Percentiles rank a stretch among this genome's conserved stretches.
phyloP scores from a whole-genome alignment of 2,888 invertebrate species.

The Drepanosiphum platanoidis region DNA sequence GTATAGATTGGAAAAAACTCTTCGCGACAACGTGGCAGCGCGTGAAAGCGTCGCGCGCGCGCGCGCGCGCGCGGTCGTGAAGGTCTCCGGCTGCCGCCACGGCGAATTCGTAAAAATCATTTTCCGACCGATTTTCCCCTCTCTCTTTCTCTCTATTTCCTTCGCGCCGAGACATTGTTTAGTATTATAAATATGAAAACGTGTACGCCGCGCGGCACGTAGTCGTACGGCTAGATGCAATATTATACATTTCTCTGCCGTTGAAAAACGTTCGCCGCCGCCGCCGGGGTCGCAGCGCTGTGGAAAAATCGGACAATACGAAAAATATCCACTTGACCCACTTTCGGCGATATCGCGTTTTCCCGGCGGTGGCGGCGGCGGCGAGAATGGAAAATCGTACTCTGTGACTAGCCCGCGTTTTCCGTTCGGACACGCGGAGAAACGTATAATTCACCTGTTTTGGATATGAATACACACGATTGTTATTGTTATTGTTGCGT shows the following conservation, averaged over 20 bases:
- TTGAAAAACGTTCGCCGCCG: slow-evolving; percentile 9
- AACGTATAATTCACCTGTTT: too few species aligned
- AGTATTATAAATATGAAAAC: not conserved
- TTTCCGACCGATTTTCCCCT: not conserved
- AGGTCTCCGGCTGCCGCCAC: slow-evolving; percentile 20
- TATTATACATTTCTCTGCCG: slow-evolving; percentile 11
- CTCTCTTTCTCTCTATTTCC: not conserved
- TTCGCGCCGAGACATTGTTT: not conserved
- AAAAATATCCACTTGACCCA: slow-evolving; percentile 55
- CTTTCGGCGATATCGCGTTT: slow-evolving; percentile 26
- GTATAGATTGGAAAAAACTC: too few species aligned
- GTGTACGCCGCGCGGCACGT: not conserved
- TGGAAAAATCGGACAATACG: slow-evolving; percentile 35
- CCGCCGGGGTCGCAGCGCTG: not conserved
- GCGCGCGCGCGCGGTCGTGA: too few species aligned
- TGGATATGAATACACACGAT: too few species aligned
- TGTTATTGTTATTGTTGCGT: too few species aligned
- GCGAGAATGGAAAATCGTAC: slow-evolving; percentile 48
- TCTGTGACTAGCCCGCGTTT: not conserved
- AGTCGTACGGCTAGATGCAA: not conserved
- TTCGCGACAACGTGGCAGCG: too few species aligned
- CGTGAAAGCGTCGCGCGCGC: slow-evolving; percentile 47
- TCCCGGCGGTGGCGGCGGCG: not conserved
- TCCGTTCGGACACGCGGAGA: not conserved
- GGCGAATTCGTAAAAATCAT: not conserved